Evolutionary conservation across 1,140 invertebrate species (phyloP), one percentile per base, ranked within the genome.

Genomic region (Drosophila parvula): DNA sequence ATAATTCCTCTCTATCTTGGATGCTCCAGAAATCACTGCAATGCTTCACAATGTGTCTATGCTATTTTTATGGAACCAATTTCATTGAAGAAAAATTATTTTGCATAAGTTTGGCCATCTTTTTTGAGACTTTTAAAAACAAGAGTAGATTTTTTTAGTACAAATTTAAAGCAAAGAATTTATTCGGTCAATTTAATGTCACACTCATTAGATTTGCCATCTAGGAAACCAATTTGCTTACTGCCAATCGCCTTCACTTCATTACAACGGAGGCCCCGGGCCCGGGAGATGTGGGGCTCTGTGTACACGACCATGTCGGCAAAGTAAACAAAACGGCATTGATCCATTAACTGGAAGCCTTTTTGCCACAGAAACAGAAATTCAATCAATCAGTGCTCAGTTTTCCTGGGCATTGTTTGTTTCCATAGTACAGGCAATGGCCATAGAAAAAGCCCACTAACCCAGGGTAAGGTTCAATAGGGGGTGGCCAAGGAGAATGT

Each of bases 331-430:
- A 55, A 77, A 74, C 59, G 47, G 59, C 50, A 81, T 64, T 74
- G 53, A 63, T 67, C 34, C 67, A 78, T 74, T 78, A 58, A 78
- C 58, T 60, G 27, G 28, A 55, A 34, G 58, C 74, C 55, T 53
- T 41, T 32, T 70, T 58, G 50, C 51, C 45, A 69, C 62, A 55
- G 53, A 40, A 76, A 55, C 69, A 74, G 32, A 73, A 62, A 82
- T 63, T 56, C 79, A 78, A 81, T 81, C 79, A 81, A 81, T 81
- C 79, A 81, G 63, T 41, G 38, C 62, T 58, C 44, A 44, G 30
- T 44, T 65, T 48, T 28, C 40, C 50, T 28, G 5, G 28, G 27
- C 18, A 60, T 62, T 62, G 61, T 60, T 81, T 81, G 74, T 12
- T n/a, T 44, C 65, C 61, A 40, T 30, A 45, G 22, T 27, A 22